Conservation (phyloP, 1,140 invertebrate species). For the Zophobas morio region DNA sequence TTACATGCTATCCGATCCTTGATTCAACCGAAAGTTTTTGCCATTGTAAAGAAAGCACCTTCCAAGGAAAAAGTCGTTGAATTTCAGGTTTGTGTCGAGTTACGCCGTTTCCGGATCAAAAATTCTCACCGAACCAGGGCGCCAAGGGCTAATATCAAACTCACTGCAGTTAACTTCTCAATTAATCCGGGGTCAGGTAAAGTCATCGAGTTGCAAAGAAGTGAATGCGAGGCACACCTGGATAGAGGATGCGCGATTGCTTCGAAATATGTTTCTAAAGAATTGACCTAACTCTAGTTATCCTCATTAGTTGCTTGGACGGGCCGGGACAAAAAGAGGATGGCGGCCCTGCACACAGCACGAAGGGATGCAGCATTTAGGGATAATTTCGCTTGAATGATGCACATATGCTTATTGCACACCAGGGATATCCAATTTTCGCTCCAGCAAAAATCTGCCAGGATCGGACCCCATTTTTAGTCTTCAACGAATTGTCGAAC, state of each 20-base stretch:
- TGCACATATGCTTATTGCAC: conserved; percentile 56
- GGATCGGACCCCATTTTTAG: too few species aligned
- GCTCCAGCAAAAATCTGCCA: too few species aligned
- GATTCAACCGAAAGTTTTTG: conserved; percentile 39
- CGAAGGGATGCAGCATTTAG: conserved; percentile 51
- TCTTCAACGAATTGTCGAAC: too few species aligned
- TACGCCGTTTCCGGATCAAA: conserved; percentile 19
- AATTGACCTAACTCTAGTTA: conserved; percentile 66
- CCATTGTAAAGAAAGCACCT: conserved; percentile 16
- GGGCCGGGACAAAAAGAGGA: conserved; percentile 59
- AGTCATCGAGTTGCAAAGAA: conserved; percentile 37
- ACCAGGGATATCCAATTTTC: conserved; percentile 48
- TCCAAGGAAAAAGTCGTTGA: conserved; percentile 34
- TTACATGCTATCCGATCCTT: conserved; percentile 55
- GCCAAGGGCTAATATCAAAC: conserved; percentile 7
- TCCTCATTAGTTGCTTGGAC: conserved; percentile 65
- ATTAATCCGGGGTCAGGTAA: conserved; percentile 42
- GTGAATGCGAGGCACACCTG: conserved; percentile 56
- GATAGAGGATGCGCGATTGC: conserved; percentile 60
- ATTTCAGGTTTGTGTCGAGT: conserved; percentile 28
- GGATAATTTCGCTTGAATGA: conserved; percentile 59
- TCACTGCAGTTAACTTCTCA: conserved; percentile 20
- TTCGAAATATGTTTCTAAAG: conserved; percentile 59
- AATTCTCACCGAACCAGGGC: conserved; percentile 1
- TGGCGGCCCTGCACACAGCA: conserved; percentile 55